Conservation (phyloP, 2,888 invertebrate genomes). For the Ischnus inquisitorius region DNA sequence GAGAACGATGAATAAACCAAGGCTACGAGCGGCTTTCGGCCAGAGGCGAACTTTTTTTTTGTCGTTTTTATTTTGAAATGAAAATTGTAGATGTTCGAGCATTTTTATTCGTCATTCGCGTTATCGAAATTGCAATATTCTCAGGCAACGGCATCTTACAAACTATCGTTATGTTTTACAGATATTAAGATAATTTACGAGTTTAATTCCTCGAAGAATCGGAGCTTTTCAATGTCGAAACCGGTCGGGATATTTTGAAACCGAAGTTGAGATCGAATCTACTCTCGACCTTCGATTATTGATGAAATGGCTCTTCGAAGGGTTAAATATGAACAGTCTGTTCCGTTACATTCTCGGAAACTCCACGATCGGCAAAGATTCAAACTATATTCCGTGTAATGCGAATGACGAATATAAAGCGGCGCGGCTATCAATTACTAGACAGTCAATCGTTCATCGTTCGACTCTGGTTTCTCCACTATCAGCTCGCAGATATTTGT, state of each 20-base stretch:
- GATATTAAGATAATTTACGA: not conserved
- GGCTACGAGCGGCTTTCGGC: not conserved
- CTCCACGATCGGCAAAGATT: not conserved
- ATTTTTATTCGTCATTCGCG: not conserved
- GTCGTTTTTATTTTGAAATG: too few species aligned
- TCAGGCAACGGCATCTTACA: not conserved
- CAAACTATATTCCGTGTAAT: not conserved
- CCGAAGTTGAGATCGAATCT: too few species aligned
- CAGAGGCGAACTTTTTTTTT: constrained; percentile 1
- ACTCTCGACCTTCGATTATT: too few species aligned
- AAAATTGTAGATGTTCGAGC: not conserved
- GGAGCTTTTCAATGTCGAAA: too few species aligned
- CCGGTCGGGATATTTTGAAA: too few species aligned
- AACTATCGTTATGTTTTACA: not conserved
- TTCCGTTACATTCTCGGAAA: too few species aligned
- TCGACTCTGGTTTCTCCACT: constrained; percentile 3
- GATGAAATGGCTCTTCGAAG: too few species aligned
- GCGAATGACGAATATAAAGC: too few species aligned
- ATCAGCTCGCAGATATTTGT: not conserved
- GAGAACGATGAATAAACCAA: not conserved
- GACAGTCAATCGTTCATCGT: not conserved
- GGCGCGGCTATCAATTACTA: too few species aligned
- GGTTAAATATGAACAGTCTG: too few species aligned
- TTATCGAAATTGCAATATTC: not conserved
- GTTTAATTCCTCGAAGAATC: too few species aligned